Conservation (phyloP, 1,140 invertebrate species). For the Drosophila mauritiana region DNA sequence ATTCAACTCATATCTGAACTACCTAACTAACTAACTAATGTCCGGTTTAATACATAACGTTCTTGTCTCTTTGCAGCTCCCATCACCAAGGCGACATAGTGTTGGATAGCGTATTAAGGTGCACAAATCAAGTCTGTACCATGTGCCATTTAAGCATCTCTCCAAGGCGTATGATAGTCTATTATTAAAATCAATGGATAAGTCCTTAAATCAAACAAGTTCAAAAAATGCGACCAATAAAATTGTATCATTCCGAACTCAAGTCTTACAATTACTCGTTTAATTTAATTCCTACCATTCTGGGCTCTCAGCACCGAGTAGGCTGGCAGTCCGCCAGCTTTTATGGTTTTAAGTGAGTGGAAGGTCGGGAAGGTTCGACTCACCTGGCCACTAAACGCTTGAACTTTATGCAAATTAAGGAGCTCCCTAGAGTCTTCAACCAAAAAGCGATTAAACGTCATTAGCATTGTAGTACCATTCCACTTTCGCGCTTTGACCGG, state of each 20-base stretch:
- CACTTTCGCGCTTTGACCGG: slow-evolving; percentile 35
- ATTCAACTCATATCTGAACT: neutral
- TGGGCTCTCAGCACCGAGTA: neutral
- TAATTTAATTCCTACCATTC: neutral
- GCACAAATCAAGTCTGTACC: slow-evolving; percentile 47
- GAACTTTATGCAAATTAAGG: slow-evolving; percentile 60
- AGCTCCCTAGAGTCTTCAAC: slow-evolving; percentile 13
- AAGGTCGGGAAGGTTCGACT: neutral
- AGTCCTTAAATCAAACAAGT: slow-evolving; percentile 6
- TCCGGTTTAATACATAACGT: slow-evolving; percentile 1
- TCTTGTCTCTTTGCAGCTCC: slow-evolving; percentile 28
- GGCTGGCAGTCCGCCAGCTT: neutral
- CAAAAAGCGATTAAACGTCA: slow-evolving; percentile 64
- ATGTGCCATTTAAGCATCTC: slow-evolving; percentile 56
- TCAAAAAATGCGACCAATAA: neutral
- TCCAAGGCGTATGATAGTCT: slow-evolving; percentile 13
- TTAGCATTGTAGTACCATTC: slow-evolving; percentile 65
- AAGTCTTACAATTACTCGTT: neutral
- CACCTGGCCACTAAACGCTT: slow-evolving; percentile 20
- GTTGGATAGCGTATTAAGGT: neutral
- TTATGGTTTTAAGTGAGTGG: neutral
- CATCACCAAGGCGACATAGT: neutral
- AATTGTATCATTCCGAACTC: neutral
- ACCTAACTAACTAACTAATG: neutral
- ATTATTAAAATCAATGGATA: slow-evolving; percentile 23